Base-by-base conservation (phyloP, 2,888 invertebrate genomes). In the Mesoligia furuncula region DNA sequence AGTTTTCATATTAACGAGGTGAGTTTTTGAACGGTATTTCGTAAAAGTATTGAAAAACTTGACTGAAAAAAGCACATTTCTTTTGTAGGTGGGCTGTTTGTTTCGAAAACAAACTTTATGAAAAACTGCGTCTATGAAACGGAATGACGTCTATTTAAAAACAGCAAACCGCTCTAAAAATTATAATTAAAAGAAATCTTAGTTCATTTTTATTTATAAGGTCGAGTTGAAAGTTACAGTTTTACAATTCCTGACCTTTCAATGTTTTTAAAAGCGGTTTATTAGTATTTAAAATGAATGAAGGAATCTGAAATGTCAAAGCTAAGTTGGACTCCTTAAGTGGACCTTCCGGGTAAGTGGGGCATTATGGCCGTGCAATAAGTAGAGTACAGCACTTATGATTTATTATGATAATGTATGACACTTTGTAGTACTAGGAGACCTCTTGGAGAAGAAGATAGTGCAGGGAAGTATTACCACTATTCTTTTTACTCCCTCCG, bases 1-100 rank as follows among this genome's bases (percentile, higher is more conserved):
- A 80, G 80, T 84, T 84, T 84, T 79, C 62, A 57, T 82, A 85
- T 71, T 64, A 72, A 73, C 66, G 75, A 73, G 87, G 88, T 87
- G 66, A 88, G 88, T 87, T 87, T 61, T 39, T 39, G 62, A 78
- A 79, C 73, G 42, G 70, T 65, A 48, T 75, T 77, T 74, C 54
- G 62, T 62, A 42, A 62, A 67, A 66, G 54, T 61, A 72, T 45
- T 62, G 48, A 67, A 77, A 75, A 62, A 59, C 48, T 65, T 57
- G 8, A 6, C 20, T 64, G 27, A 24, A 20, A 45, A 57, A 57
- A 48, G 11, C 17, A 31, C 48, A 39, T 48, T 31, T 57, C 48
- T 64, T 45, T 36, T 36, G 15, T 5, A 6, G 36, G 5, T 15
- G 4, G 45, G 11, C 0, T 15, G 0, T 20, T 48, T 67, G 5